Evolutionary conservation across 2,797 vertebrate species (phyloP), one percentile per base, ranked within the genome.

Genomic region (Anguilla marmorata): DNA sequence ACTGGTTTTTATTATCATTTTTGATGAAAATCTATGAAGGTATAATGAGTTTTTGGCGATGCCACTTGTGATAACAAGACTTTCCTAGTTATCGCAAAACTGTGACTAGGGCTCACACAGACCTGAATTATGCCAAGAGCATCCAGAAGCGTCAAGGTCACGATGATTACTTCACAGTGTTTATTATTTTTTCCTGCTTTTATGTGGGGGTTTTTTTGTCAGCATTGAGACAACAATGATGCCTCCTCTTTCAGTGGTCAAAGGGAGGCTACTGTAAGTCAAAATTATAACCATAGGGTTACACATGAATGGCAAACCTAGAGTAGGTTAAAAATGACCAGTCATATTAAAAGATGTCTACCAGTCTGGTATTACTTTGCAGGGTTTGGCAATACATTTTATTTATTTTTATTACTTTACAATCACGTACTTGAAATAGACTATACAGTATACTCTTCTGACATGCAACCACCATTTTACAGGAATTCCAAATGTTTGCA

Each of bases 31-130:
- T 80, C 56, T 80, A 87, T 87, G 58, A 83, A 82, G 76, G 14
- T 80, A 41, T 87, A 83, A 87, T 87, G 86, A 66, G 56, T 87
- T 87, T 87, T 87, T 33, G 0, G 86, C 7, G 52, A 50, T 82
- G 74, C 83, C 76, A 56, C 74, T 21, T 56, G 86, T 27, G 84
- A 85, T 85, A 60, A 60, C 12, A 60, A 30, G 5, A 45, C 56
- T 58, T 48, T 79, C 50, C 50, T 21, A 76, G 54, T 83, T 48
- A 58, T 58, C 24, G 30, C 56, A 1, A 48, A 76, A 76, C 72
- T 76, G 76, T n/a, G 56, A 74, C 9, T 58, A 8, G 76, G 54
- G 21, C 76, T 50, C 56, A 56, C 1, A 37, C 30, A 58, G 66
- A 76, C 58, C 37, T 37, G 7, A 48, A 48, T 60, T 60, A 83